Conservation (phyloP, 2,888 invertebrate genomes). For the Eustalomyia histrio region DNA sequence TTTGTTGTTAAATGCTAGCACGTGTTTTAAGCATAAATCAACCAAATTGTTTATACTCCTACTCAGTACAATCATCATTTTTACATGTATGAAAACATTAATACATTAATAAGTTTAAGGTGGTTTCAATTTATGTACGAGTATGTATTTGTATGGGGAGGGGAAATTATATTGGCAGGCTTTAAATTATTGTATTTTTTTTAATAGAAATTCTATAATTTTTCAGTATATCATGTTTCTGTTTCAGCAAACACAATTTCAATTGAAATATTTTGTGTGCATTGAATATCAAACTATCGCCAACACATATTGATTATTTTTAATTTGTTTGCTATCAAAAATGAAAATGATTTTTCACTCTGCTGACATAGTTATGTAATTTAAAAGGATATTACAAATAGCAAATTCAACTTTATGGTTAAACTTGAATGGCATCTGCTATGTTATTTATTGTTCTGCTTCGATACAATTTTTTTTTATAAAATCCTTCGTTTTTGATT, state of each 20-base stretch:
- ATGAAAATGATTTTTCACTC: too few relatives aligned
- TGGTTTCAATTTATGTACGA: neutral
- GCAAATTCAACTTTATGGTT: too few relatives aligned
- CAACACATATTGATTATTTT: too few relatives aligned
- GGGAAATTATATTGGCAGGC: neutral
- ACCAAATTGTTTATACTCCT: constrained; percentile 23
- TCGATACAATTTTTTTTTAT: too few relatives aligned
- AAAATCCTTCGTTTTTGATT: too few relatives aligned
- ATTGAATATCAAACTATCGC: too few relatives aligned
- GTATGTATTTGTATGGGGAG: neutral
- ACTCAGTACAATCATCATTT: neutral
- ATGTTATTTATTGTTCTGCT: too few relatives aligned
- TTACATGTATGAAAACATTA: neutral
- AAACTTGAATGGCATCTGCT: too few relatives aligned
- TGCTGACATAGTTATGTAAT: too few relatives aligned
- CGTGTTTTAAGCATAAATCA: constrained; percentile 63
- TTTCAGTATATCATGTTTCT: neutral
- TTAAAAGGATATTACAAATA: too few relatives aligned
- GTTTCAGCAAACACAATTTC: neutral
- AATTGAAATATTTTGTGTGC: neutral
- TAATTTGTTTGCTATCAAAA: too few relatives aligned
- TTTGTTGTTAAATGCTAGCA: constrained; percentile 60
- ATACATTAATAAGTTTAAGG: neutral
- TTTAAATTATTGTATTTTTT: neutral
- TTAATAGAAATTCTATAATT: constrained; percentile 18